phyloP scores from a whole-genome alignment of 1,140 invertebrate species.

The Eriocheir sinensis region DNA sequence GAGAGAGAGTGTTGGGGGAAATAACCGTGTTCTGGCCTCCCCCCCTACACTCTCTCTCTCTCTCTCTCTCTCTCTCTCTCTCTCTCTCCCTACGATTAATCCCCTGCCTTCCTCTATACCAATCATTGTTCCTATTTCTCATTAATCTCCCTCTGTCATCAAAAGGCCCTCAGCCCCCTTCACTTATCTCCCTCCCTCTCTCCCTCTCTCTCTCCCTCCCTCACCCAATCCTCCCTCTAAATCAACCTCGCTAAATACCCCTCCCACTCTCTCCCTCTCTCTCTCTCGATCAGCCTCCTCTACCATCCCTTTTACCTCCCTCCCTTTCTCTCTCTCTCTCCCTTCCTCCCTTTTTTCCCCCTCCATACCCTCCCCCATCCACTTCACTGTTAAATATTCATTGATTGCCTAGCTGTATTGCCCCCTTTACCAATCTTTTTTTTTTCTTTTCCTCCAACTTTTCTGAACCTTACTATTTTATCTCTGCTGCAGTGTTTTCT shows the following conservation, averaged over 20 bases:
- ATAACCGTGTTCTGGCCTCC: no score
- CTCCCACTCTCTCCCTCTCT: not conserved
- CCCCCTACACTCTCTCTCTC: not conserved
- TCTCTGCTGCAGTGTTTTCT: slow-evolving; percentile 8
- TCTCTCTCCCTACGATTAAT: not conserved
- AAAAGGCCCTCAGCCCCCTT: not conserved
- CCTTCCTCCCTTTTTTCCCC: not conserved
- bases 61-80: not conserved
- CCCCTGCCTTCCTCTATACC: slow-evolving; percentile 14
- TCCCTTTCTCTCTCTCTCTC: not conserved
- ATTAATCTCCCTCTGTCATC: slow-evolving; percentile 45
- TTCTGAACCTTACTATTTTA: not conserved
- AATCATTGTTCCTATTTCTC: slow-evolving; percentile 35
- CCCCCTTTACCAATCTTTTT: slow-evolving; percentile 15
- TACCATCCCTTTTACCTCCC: not conserved
- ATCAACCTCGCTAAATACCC: not conserved
- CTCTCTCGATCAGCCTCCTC: no score
- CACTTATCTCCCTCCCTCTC: not conserved
- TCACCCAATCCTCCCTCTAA: not conserved
- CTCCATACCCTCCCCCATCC: not conserved
- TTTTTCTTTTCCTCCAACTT: not conserved
- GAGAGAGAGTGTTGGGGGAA: no score
- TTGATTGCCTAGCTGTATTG: not conserved
- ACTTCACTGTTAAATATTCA: slow-evolving; percentile 39
- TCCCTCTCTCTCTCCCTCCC: not conserved